Evolutionary conservation across 2,113 vertebrate species (phyloP).

Genomic region (Archocentrus centrarchus): DNA sequence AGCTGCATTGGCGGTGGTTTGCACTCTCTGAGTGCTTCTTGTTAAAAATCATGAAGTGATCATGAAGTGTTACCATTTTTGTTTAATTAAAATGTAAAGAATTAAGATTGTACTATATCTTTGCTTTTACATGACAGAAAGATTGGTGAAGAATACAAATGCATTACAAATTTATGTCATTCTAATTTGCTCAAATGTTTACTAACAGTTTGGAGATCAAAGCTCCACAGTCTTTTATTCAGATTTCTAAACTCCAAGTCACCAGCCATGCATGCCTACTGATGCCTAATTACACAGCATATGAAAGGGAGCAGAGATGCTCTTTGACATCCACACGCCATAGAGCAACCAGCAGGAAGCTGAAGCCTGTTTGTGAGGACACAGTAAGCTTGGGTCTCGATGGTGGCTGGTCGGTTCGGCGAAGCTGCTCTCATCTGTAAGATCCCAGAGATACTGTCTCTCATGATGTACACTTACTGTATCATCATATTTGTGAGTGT

Average conservation of each 20-base stretch:
- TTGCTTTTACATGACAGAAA: not conserved
- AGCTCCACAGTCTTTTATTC: conserved; percentile 65
- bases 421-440: conserved; percentile 23
- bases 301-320: conserved; percentile 68
- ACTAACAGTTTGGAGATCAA: conserved; percentile 61
- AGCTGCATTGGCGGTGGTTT: too few species aligned
- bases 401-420: not conserved
- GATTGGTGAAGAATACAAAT: not conserved
- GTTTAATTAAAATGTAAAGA: not conserved
- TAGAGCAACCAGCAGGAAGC: conserved; percentile 66
- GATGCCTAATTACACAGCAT: conserved; percentile 74
- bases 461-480: not conserved
- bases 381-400: conserved; percentile 21
- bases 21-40: too few species aligned
- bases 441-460: conserved; percentile 2
- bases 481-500: not conserved
- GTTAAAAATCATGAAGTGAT: not conserved
- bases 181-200: conserved; percentile 70
- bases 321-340: conserved; percentile 72
- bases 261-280: conserved; percentile 40
- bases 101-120: not conserved
- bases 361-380: conserved; percentile 48
- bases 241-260: conserved; percentile 62
- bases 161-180: conserved; percentile 12
- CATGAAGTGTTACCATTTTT: not conserved